Percentiles rank a stretch among this genome's conserved stretches.
phyloP scores from a whole-genome alignment of 1,140 invertebrate species.

The Augochlora pura region DNA sequence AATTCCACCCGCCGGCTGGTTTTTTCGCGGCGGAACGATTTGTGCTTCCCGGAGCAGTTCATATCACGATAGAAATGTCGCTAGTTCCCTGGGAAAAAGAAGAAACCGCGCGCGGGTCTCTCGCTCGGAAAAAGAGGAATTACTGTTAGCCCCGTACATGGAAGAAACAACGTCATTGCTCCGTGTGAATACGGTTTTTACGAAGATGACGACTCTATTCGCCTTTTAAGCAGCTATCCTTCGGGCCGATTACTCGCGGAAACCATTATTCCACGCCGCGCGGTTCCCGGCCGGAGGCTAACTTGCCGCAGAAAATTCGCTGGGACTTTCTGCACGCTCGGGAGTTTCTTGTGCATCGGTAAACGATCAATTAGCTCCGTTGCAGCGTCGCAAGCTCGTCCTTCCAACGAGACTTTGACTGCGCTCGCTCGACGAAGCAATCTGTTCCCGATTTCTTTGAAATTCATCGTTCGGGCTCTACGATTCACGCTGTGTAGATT shows the following conservation, averaged over 20 bases:
- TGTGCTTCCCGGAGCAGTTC: constrained; percentile 9
- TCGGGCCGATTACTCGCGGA: constrained; percentile 23
- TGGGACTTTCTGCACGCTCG: background rate
- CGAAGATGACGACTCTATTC: constrained; percentile 53
- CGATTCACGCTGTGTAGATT: no score
- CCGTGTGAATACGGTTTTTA: constrained; percentile 49
- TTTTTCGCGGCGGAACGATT: background rate
- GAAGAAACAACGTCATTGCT: constrained; percentile 49
- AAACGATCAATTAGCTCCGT: constrained; percentile 26
- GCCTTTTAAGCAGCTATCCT: constrained; percentile 39
- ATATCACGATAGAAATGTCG: constrained; percentile 44
- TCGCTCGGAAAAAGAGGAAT: constrained; percentile 40
- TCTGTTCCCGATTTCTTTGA: no score
- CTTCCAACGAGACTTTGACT: background rate
- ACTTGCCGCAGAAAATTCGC: constrained; percentile 16
- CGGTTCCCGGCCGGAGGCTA: background rate
- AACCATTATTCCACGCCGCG: constrained; percentile 16
- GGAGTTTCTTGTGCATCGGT: background rate
- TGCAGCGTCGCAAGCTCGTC: background rate
- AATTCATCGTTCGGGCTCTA: no score
- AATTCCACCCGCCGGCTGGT: background rate
- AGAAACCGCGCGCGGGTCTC: constrained; percentile 7
- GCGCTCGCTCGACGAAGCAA: no score
- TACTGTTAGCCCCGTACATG: constrained; percentile 47
- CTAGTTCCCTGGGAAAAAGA: constrained; percentile 30